Evolutionary conservation across 2,888 invertebrate species (phyloP), one percentile per base, ranked within the genome.

Genomic region (Bombyx huttoni): DNA sequence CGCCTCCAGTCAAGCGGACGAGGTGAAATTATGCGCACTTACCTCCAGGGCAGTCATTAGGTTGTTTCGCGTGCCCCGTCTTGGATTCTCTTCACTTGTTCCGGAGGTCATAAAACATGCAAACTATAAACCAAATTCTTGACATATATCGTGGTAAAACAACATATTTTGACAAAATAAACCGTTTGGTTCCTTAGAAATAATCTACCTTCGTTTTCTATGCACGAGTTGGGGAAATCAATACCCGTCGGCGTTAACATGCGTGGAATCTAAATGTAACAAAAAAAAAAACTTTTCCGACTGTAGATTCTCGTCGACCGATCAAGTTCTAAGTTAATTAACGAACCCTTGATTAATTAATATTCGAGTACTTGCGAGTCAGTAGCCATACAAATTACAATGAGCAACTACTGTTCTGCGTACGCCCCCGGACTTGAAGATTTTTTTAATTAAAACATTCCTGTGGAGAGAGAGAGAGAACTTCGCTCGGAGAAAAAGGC

Each of bases 11-110:
- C 58, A 65, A 66, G 68, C 78, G 81, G 81, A 80, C 79, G 79
- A 75, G 69, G 75, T 66, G 70, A 78, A 85, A 87, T 87, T 87
- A 86, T 72, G 72, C 70, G 73, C 81, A 82, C 78, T 81, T 84
- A 83, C 72, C 72, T 70, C 64, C 70, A 67, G 67, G 63, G 67
- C 71, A 67, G 68, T 75, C 72, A 78, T 78, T 77, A 75, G 64
- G 67, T 61, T 66, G 75, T 69, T 74, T 73, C 74, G 69, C 74
- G 75, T 70, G 46, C 46, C 48, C 45, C 34, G 34, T 13, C 35
- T 24, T 40, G 48, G 45, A 50, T 52, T 48, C 50, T 35, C 49
- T 47, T 50, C 34, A 40, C 40, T 34, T 60, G 60, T 66, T 61
- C 64, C 62, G 61, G 61, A 49, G 55, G 52, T 47, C 33, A 48